Evolutionary conservation across 2,113 vertebrate species (phyloP).

Genomic region (Scytalopus superciliaris): DNA sequence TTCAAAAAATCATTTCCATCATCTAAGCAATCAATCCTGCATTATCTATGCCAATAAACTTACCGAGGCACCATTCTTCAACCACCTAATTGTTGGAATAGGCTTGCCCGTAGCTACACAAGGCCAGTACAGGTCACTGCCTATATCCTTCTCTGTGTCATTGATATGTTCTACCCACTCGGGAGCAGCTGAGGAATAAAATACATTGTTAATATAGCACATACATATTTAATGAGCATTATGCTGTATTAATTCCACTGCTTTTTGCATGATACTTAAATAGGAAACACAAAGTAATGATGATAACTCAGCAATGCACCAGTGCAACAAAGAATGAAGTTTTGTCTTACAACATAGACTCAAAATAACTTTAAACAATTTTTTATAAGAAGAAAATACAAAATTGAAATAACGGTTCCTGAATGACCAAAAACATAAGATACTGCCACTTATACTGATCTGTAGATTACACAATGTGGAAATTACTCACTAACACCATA

Average conservation of each 20-base stretch:
- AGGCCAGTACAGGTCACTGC: constrained; percentile 87
- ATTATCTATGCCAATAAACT: constrained; percentile 1
- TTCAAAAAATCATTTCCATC: not conserved
- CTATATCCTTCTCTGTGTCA: constrained; percentile 88
- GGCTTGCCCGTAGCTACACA: constrained; percentile 90
- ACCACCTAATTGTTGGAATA: constrained; percentile 86
- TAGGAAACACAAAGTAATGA: not conserved
- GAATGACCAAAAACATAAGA: not conserved
- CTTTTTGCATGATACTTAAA: not conserved
- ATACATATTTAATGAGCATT: not conserved
- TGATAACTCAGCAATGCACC: not conserved
- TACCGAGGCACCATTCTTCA: constrained; percentile 89
- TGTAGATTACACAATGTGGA: not conserved
- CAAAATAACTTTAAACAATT: not conserved
- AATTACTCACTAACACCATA: not conserved
- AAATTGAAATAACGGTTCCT: not conserved
- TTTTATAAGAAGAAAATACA: not conserved
- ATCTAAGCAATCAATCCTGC: not conserved
- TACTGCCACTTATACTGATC: not conserved
- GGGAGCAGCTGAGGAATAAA: constrained; percentile 82
- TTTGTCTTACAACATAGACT: not conserved
- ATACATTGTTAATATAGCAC: not conserved
- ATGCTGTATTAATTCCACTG: not conserved
- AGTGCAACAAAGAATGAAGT: not conserved
- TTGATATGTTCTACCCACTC: constrained; percentile 92